Evolutionary conservation across 1,140 invertebrate species (phyloP), one percentile per base, ranked within the genome.

Genomic region (Atta colombica): DNA sequence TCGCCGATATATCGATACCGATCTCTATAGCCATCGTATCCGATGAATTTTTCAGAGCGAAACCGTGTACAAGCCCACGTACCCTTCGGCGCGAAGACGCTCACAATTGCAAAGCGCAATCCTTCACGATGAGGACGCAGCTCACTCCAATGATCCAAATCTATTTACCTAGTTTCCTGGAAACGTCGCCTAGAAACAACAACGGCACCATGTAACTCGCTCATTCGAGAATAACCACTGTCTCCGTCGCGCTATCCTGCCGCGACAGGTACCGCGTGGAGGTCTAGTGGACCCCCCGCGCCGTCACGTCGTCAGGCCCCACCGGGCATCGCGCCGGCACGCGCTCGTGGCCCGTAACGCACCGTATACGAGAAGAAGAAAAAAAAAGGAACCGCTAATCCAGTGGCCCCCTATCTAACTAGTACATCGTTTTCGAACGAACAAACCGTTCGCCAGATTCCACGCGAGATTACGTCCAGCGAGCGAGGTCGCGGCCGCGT

Each of bases 361-460:
- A 49, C 63, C 21, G 68, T 31, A 39, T 18, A 39, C 39, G 31
- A 53, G 68, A 28, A 53, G 58, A 31, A 84, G 60, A 65, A 12
- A 39, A 88, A 86, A 88, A 89, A 91, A 82, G 74, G 84, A 88
- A 91, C 88, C 91, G 91, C 89, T 90, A 89, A 81, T 82, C 82
- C 84, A 71, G 66, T 88, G 90, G 91, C 84, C 91, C 89, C 77
- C 66, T 90, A 92, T 91, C 92, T 92, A 92, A 92, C 92, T 91
- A 86, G 92, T 88, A 89, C 91, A 92, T 92, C 92, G 91, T 89
- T 89, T 90, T 87, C 91, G 78, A 92, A 91, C 84, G 77, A 51
- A 78, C 51, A 77, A 80, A 85, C 90, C 88, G 88, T 92, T 90
- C 77, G 87, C 87, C 87, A 92, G 91, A 91, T 92, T 91, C 91